phyloP scores from a whole-genome alignment of 2,113 vertebrate genomes.

The Hipposideros armiger region DNA sequence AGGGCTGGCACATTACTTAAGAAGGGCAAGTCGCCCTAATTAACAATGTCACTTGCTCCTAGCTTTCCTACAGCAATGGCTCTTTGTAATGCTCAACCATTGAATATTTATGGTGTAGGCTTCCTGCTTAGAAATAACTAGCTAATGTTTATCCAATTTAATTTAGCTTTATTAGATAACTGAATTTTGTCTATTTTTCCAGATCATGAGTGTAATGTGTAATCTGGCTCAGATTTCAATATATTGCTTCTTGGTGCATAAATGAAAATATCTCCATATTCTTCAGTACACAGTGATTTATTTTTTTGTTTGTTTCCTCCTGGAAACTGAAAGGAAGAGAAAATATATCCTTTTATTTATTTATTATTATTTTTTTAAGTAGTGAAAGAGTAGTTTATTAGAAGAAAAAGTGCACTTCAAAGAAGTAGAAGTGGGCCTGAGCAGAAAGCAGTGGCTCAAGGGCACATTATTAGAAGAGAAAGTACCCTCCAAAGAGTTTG shows the following conservation, averaged over 20 bases:
- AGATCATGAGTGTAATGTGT: background rate
- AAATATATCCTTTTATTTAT: background rate
- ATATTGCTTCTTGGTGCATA: background rate
- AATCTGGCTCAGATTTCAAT: background rate
- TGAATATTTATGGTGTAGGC: background rate
- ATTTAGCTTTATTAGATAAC: background rate
- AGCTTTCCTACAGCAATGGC: background rate
- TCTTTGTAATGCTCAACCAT: background rate
- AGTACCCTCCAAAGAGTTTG: too few relatives aligned
- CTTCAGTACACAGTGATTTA: background rate
- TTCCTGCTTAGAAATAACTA: background rate
- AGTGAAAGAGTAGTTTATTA: too few relatives aligned
- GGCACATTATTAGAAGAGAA: too few relatives aligned
- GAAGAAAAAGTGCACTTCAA: too few relatives aligned
- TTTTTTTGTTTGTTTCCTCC: conserved; percentile 26
- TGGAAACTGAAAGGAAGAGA: background rate
- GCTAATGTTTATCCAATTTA: background rate
- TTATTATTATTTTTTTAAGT: too few relatives aligned
- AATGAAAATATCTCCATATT: conserved; percentile 2
- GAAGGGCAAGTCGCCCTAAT: conserved; percentile 10
- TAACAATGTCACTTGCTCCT: background rate
- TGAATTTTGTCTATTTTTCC: conserved; percentile 15
- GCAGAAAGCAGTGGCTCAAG: too few relatives aligned
- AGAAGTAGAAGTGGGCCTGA: too few relatives aligned
- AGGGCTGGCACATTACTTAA: background rate